phyloP scores from a whole-genome alignment of 1,140 invertebrate genomes.

The Drosophila nigrodunni region DNA sequence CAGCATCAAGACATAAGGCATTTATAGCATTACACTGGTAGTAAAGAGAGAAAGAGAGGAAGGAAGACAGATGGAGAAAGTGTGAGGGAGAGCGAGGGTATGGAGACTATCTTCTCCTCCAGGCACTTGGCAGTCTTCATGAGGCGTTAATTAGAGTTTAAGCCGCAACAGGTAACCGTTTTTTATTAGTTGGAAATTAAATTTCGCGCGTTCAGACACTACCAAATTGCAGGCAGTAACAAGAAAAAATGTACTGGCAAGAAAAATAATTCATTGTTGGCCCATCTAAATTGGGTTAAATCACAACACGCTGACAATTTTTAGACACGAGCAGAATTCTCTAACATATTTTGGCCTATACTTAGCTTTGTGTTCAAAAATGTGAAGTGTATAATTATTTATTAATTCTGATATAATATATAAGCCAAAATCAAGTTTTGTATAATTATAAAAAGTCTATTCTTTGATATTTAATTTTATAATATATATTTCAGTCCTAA shows the following conservation, averaged over 20 bases:
- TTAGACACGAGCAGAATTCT: slow-evolving; percentile 15
- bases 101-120: slow-evolving; percentile 2
- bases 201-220: slow-evolving; percentile 58
- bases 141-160: slow-evolving; percentile 81
- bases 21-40: slow-evolving; percentile 35
- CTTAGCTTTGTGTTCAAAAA: neutral
- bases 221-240: slow-evolving; percentile 51
- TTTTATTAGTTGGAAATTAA: slow-evolving; percentile 63
- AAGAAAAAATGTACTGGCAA: slow-evolving; percentile 23
- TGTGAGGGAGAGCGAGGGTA: neutral
- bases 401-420: too few relatives aligned
- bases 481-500: too few relatives aligned
- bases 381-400: too few relatives aligned
- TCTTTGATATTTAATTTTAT: too few relatives aligned
- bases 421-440: too few relatives aligned
- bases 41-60: neutral
- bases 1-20: slow-evolving; percentile 52
- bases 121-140: slow-evolving; percentile 31
- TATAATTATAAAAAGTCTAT: too few relatives aligned
- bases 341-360: neutral
- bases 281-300: slow-evolving; percentile 41
- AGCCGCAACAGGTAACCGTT: slow-evolving; percentile 62
- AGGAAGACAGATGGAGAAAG: neutral
- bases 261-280: slow-evolving; percentile 35
- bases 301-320: slow-evolving; percentile 32